Conservation (phyloP, 1,140 invertebrate species). For the Drusus annulatus region DNA sequence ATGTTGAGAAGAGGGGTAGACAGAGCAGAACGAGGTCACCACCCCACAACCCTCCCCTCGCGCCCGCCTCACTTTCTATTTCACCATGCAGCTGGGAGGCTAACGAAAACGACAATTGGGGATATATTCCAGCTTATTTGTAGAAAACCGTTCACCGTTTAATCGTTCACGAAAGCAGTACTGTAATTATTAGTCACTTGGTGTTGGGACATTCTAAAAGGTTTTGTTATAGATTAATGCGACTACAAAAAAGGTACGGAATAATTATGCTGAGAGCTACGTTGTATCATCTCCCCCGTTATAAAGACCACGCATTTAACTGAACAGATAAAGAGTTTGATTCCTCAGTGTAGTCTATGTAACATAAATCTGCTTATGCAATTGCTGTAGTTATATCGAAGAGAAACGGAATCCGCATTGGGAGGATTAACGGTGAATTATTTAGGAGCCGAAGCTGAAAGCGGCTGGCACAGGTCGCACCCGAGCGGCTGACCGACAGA, state of each 20-base stretch:
- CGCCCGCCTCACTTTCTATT: slow-evolving; percentile 55
- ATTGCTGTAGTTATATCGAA: too few relatives aligned
- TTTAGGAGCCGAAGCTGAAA: slow-evolving; percentile 14
- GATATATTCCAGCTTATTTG: neutral
- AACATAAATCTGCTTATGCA: too few relatives aligned
- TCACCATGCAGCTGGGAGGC: slow-evolving; percentile 24
- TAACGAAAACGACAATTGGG: slow-evolving; percentile 34
- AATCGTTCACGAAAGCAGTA: neutral
- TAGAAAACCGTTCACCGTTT: neutral
- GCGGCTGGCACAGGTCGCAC: neutral
- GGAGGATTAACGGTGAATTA: neutral
- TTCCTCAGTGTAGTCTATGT: too few relatives aligned
- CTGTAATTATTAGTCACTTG: too few relatives aligned
- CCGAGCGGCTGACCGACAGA: neutral
- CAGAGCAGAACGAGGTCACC: slow-evolving; percentile 23
- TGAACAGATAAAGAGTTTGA: too few relatives aligned
- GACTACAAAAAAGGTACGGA: too few relatives aligned
- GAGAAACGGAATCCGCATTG: too few relatives aligned
- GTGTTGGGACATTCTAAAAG: too few relatives aligned
- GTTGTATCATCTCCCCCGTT: too few relatives aligned
- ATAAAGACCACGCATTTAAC: too few relatives aligned
- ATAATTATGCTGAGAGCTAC: too few relatives aligned
- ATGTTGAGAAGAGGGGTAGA: slow-evolving; percentile 11
- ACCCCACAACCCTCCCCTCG: neutral
- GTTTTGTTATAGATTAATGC: too few relatives aligned